Evolutionary conservation across 1,140 invertebrate genomes (phyloP).

Genomic region (Akabosia matsudoensis): DNA sequence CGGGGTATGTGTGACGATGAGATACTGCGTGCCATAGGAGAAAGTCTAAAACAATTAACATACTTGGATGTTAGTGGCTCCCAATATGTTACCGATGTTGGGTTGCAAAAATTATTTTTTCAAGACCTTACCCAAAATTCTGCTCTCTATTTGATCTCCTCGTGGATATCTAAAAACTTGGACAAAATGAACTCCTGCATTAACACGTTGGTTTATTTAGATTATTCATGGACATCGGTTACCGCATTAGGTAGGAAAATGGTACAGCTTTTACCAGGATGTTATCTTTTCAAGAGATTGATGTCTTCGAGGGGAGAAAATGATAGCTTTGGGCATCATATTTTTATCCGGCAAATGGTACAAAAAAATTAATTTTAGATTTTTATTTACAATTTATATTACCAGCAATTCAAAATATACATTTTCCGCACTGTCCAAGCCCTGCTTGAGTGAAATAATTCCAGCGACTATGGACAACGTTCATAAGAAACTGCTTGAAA

Average conservation of each 20-base stretch:
- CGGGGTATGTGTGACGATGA: conserved; percentile 34
- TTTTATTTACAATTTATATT: neutral
- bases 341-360: conserved; percentile 34
- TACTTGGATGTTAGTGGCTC: conserved; percentile 31
- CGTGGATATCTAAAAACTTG: conserved; percentile 31
- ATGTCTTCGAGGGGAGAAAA: conserved; percentile 28
- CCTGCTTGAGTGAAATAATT: conserved; percentile 1
- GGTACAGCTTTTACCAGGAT: conserved; percentile 21
- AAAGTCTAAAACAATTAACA: neutral
- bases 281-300: conserved; percentile 30
- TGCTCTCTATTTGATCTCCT: conserved; percentile 28
- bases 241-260: conserved; percentile 30
- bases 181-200: conserved; percentile 12
- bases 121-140: conserved; percentile 13
- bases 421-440: neutral
- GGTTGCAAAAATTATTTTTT: conserved; percentile 31
- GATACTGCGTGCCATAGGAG: conserved; percentile 27
- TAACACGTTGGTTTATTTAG: conserved; percentile 11
- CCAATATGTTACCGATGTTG: conserved; percentile 28
- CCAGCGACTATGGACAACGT: neutral
- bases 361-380: neutral
- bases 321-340: conserved; percentile 33
- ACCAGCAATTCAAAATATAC: conserved; percentile 16
- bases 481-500: conserved; percentile 24
- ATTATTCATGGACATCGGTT: conserved; percentile 32